Evolutionary conservation across 1,140 invertebrate species (phyloP).

Genomic region (Diprion similis): DNA sequence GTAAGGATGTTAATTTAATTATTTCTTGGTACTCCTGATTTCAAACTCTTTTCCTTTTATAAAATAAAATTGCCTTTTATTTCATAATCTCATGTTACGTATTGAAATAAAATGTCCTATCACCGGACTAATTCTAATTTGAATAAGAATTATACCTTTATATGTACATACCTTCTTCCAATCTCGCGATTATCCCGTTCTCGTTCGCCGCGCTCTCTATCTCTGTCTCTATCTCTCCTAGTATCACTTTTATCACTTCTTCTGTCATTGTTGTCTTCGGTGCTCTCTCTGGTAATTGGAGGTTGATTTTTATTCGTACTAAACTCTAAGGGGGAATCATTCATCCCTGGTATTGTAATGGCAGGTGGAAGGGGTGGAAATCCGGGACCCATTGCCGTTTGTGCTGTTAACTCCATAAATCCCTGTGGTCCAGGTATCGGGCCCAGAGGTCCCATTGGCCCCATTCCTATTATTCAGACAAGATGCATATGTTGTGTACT

Average conservation of each 20-base stretch:
- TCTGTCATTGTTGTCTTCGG: conserved; percentile 58
- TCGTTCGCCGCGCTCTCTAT: conserved; percentile 35
- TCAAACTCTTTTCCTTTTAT: too few species aligned
- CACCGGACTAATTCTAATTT: too few species aligned
- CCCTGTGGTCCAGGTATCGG: conserved; percentile 55
- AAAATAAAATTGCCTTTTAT: too few species aligned
- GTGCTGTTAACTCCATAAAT: conserved; percentile 59
- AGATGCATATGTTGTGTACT: not conserved
- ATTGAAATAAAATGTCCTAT: too few species aligned
- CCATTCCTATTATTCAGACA: conserved; percentile 48
- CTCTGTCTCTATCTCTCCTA: conserved; percentile 52
- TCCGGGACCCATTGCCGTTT: conserved; percentile 40
- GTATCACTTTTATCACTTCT: conserved; percentile 57
- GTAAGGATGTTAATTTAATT: too few species aligned
- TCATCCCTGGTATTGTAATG: conserved; percentile 65
- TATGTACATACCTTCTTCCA: conserved; percentile 42
- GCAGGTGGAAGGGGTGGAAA: conserved; percentile 56
- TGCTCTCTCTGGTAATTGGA: conserved; percentile 59
- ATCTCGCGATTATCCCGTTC: conserved; percentile 45
- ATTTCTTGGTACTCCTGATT: too few species aligned
- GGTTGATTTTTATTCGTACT: conserved; percentile 72
- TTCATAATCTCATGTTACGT: too few species aligned
- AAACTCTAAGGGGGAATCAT: conserved; percentile 74
- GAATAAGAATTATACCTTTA: too few species aligned
- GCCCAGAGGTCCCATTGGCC: conserved; percentile 55